phyloP scores from a whole-genome alignment of 1,140 invertebrate species.

The Drosophila kurseongensis region DNA sequence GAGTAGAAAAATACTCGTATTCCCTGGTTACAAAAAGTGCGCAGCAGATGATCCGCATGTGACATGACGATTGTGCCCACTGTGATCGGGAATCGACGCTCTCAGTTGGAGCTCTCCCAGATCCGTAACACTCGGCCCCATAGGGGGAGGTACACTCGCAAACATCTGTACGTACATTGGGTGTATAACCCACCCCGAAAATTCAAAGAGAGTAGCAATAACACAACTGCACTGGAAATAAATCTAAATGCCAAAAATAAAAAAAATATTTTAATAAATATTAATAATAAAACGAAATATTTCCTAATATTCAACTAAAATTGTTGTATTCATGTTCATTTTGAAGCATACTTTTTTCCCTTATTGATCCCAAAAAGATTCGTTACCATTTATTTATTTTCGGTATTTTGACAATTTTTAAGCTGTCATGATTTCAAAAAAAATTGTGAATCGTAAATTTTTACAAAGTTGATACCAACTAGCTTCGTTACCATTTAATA shows the following conservation, averaged over 20 bases:
- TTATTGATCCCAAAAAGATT: too few relatives aligned
- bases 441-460: too few relatives aligned
- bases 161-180: background rate
- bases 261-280: too few relatives aligned
- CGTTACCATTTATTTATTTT: too few relatives aligned
- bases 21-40: background rate
- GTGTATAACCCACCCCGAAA: conserved; percentile 64
- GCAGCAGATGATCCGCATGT: conserved; percentile 25
- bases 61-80: conserved; percentile 14
- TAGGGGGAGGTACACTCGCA: conserved; percentile 26
- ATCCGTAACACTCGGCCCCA: conserved; percentile 23
- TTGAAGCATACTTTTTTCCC: too few relatives aligned
- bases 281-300: too few relatives aligned
- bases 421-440: too few relatives aligned
- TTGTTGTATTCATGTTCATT: too few relatives aligned
- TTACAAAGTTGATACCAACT: too few relatives aligned
- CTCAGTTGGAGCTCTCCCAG: conserved; percentile 33
- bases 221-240: conserved; percentile 12
- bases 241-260: background rate
- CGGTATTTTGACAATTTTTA: too few relatives aligned
- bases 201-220: conserved; percentile 29
- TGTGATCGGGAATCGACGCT: conserved; percentile 34
- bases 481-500: too few relatives aligned
- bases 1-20: conserved; percentile 3
- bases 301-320: too few relatives aligned